Evolutionary conservation across 2,888 invertebrate species (phyloP).

Genomic region (Cosmia pyralina): DNA sequence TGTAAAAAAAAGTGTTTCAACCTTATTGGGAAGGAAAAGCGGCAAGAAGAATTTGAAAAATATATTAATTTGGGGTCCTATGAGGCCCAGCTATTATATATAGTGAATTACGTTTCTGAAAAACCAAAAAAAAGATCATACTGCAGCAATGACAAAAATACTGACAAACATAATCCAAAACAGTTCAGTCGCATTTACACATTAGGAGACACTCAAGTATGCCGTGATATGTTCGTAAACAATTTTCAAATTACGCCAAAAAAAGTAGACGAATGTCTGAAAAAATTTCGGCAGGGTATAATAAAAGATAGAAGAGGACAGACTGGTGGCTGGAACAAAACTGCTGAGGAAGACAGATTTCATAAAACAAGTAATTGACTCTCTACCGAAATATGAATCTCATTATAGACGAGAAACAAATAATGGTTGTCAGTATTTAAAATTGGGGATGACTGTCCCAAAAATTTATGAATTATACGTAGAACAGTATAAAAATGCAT

Average conservation of each 20-base stretch:
- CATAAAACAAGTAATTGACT: too few relatives aligned
- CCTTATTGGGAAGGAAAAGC: background rate
- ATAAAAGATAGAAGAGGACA: background rate
- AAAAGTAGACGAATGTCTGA: background rate
- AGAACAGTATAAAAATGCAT: too few relatives aligned
- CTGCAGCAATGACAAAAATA: background rate
- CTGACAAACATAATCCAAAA: background rate
- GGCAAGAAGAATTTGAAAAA: background rate
- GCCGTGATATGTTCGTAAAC: background rate
- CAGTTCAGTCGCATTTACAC: background rate
- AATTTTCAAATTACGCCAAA: constrained; percentile 2
- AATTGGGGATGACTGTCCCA: too few relatives aligned
- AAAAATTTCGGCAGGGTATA: background rate
- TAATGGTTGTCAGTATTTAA: too few relatives aligned
- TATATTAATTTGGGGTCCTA: background rate
- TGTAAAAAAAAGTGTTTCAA: background rate
- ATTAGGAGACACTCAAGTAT: background rate
- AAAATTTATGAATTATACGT: too few relatives aligned
- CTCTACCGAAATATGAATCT: too few relatives aligned
- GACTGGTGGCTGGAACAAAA: background rate
- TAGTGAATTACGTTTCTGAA: background rate
- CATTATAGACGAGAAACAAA: too few relatives aligned
- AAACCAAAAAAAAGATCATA: background rate
- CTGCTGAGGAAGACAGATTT: too few relatives aligned
- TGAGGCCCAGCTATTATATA: background rate